Evolutionary conservation across 1,140 invertebrate species (phyloP).

Genomic region (Cherax destructor): DNA sequence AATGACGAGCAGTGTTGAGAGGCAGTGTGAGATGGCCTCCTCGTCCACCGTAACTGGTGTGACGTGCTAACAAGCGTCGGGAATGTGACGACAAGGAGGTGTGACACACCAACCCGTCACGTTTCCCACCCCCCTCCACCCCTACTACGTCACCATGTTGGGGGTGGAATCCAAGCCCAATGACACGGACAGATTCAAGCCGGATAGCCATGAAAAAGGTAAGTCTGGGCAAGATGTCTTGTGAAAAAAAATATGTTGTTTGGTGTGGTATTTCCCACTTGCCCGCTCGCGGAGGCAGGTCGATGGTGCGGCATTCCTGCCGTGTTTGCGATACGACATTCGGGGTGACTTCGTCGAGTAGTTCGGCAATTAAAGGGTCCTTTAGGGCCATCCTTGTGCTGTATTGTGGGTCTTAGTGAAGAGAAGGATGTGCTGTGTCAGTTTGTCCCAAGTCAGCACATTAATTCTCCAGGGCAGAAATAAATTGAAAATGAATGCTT

Average conservation of each 20-base stretch:
- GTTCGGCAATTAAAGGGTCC: not conserved
- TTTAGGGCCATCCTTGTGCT: too few relatives aligned
- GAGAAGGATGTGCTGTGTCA: too few relatives aligned
- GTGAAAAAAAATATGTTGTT: not conserved
- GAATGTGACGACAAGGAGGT: constrained; percentile 42
- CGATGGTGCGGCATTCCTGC: constrained; percentile 21
- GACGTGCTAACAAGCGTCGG: not conserved
- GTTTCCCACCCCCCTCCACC: not conserved
- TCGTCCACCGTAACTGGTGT: not conserved
- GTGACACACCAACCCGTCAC: not conserved
- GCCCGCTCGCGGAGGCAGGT: not conserved
- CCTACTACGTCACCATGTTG: constrained; percentile 41
- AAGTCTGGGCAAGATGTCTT: constrained; percentile 9
- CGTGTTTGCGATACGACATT: not conserved
- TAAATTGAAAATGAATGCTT: too few relatives aligned
- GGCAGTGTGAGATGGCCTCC: constrained; percentile 6
- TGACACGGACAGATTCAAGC: constrained; percentile 63
- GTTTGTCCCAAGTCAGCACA: too few relatives aligned
- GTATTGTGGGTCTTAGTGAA: too few relatives aligned
- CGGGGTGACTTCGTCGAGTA: not conserved
- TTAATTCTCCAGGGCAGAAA: too few relatives aligned
- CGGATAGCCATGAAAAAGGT: constrained; percentile 65
- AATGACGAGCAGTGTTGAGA: not conserved
- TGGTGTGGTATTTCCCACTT: not conserved
- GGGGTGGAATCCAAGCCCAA: constrained; percentile 62